A percentile compares a stretch with the other conserved stretches of the same genome.
phyloP scores from a whole-genome alignment of 2,888 invertebrate species.

The Dicycla oo region DNA sequence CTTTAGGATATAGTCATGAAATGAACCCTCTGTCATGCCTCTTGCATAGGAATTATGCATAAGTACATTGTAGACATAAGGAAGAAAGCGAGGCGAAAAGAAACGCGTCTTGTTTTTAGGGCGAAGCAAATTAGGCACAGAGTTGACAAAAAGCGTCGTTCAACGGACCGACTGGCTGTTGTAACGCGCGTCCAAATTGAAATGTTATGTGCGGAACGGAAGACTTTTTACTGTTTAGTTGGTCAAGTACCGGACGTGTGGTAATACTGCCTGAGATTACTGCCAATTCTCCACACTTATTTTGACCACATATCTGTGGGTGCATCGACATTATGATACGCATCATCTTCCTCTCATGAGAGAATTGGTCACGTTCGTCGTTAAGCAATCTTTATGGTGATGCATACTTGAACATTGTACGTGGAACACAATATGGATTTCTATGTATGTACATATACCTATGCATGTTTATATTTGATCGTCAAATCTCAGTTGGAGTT shows the following conservation, averaged over 20 bases:
- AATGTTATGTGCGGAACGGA: slow-evolving; percentile 87
- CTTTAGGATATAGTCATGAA: slow-evolving; percentile 26
- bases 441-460: slow-evolving; percentile 18
- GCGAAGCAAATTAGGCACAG: slow-evolving; percentile 83
- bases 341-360: slow-evolving; percentile 68
- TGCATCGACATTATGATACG: slow-evolving; percentile 68
- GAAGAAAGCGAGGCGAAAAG: slow-evolving; percentile 69
- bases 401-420: slow-evolving; percentile 51
- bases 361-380: slow-evolving; percentile 74
- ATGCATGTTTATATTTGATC: slow-evolving; percentile 31
- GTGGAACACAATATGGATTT: slow-evolving; percentile 34
- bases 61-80: slow-evolving; percentile 41
- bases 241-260: slow-evolving; percentile 86
- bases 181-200: slow-evolving; percentile 79
- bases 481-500: slow-evolving; percentile 39
- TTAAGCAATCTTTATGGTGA: slow-evolving; percentile 70
- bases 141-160: slow-evolving; percentile 82
- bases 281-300: slow-evolving; percentile 70
- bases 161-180: slow-evolving; percentile 65
- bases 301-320: slow-evolving; percentile 66
- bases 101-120: slow-evolving; percentile 70
- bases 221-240: slow-evolving; percentile 81
- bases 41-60: slow-evolving; percentile 31
- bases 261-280: slow-evolving; percentile 75
- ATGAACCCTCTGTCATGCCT: slow-evolving; percentile 24